Conservation (phyloP, 2,113 vertebrate genomes). For the cat (Felis catus) region F.catus_Fca126_mat1.0 CM031412.1:122188001-122188500, state of each 20-base stretch:
- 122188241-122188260: not conserved
- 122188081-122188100: conserved; percentile 65
- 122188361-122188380: conserved; percentile 44
- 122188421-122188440: conserved; percentile 57
- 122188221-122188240: not conserved
- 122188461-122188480: not conserved
- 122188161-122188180: conserved; percentile 77
- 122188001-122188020: conserved; percentile 63
- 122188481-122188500: not conserved
- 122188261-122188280: conserved; percentile 52
- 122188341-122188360: conserved; percentile 50
- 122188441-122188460: not conserved
- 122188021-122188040: conserved; percentile 65
- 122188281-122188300: conserved; percentile 69
- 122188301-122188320: conserved; percentile 56
- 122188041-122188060: conserved; percentile 64
- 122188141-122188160: conserved; percentile 64
- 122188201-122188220: conserved; percentile 67
- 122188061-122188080: conserved; percentile 71
- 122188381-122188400: conserved; percentile 1
- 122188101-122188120: conserved; percentile 82
- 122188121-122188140: conserved; percentile 77
- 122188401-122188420: not conserved
- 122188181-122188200: conserved; percentile 67
- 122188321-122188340: conserved; percentile 47